Conservation (phyloP, 1,140 invertebrate genomes). For the Thalassaphorura encarpata region DNA sequence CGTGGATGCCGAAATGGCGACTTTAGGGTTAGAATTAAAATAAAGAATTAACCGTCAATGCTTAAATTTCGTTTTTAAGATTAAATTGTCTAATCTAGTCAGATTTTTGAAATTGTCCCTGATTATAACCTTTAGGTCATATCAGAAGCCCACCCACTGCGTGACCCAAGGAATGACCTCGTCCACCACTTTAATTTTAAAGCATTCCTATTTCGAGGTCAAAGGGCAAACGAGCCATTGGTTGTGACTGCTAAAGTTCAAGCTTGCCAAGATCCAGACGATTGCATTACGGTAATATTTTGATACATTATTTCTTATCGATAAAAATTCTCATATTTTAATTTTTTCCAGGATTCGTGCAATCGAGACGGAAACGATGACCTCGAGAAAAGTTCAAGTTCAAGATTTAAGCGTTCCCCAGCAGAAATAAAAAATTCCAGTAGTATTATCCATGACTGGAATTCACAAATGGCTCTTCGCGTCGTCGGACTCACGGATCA, state of each 20-base stretch:
- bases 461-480: slow-evolving; percentile 23
- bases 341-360: no score
- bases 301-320: background rate
- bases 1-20: slow-evolving; percentile 28
- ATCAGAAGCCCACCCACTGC: slow-evolving; percentile 21
- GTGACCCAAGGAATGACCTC: slow-evolving; percentile 29
- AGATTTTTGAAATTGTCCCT: background rate
- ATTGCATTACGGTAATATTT: background rate
- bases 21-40: slow-evolving; percentile 23
- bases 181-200: slow-evolving; percentile 31
- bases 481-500: slow-evolving; percentile 29
- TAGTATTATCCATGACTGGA: slow-evolving; percentile 23
- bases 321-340: background rate
- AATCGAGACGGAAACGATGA: no score
- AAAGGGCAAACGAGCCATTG: slow-evolving; percentile 29
- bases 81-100: background rate
- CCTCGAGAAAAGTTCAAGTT: slow-evolving; percentile 29
- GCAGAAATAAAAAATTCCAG: slow-evolving; percentile 20
- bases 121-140: slow-evolving; percentile 11
- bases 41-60: no score
- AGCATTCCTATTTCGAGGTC: slow-evolving; percentile 31
- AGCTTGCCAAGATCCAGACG: slow-evolving; percentile 30
- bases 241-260: slow-evolving; percentile 31
- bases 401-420: slow-evolving; percentile 27
- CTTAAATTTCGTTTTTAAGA: no score